Conservation (phyloP, 2,113 vertebrate species). For the Corythornis cristatus region DNA sequence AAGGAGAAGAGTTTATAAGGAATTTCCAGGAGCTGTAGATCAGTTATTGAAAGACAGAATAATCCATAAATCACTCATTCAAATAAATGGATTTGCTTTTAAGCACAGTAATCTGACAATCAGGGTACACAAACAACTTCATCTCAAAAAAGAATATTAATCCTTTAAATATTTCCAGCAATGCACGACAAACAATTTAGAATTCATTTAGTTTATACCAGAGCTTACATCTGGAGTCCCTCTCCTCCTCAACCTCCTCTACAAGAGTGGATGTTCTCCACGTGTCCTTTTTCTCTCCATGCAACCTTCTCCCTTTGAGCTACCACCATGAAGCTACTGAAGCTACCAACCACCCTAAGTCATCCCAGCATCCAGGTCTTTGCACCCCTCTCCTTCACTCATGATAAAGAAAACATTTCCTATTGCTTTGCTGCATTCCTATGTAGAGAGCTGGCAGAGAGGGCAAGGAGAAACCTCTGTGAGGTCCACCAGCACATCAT, state of each 20-base stretch:
- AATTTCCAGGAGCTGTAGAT: not conserved
- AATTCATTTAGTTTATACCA: not conserved
- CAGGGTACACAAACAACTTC: not conserved
- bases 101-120: not conserved
- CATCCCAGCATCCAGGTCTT: rapidly evolving
- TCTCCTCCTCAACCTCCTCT: not conserved
- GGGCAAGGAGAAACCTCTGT: not conserved
- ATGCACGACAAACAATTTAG: not conserved
- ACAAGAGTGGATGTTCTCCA: rapidly evolving
- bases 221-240: not conserved
- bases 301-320: not conserved
- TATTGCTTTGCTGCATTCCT: not conserved
- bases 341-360: not conserved
- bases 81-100: not conserved
- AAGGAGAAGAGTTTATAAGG: not conserved
- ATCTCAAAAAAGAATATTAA: not conserved
- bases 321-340: not conserved
- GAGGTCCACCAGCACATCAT: not conserved
- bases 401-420: not conserved
- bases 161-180: not conserved
- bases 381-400: not conserved
- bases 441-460: rapidly evolving
- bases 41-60: not conserved
- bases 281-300: rapidly evolving
- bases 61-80: not conserved